Evolutionary conservation across 2,797 vertebrate species (phyloP).

Genomic region (Syngnathus acus): DNA sequence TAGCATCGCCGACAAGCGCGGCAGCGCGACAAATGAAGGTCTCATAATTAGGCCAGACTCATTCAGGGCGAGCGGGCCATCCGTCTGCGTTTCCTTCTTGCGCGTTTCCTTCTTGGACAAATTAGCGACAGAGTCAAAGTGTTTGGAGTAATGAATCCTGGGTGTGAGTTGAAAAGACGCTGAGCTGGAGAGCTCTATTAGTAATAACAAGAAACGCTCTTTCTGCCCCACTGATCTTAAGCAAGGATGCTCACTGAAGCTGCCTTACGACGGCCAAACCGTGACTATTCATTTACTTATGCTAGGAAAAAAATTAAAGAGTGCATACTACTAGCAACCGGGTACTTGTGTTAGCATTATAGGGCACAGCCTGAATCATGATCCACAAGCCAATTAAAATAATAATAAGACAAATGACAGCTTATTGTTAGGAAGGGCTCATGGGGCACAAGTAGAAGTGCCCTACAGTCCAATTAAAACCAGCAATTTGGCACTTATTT

Average conservation of each 20-base stretch:
- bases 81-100: conserved; percentile 44
- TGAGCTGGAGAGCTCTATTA: conserved; percentile 20
- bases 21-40: conserved; percentile 49
- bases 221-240: not conserved
- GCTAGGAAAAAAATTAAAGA: not conserved
- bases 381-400: no score
- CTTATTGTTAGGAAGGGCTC: no score
- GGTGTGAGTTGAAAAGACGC: conserved; percentile 32
- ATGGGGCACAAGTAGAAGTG: no score
- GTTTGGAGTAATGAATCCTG: conserved; percentile 56
- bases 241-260: not conserved
- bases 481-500: no score
- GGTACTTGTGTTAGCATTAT: no score
- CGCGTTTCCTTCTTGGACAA: conserved; percentile 45
- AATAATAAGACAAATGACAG: no score
- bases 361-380: no score
- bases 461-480: no score
- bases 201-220: not conserved
- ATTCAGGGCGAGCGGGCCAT: conserved; percentile 57
- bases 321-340: no score
- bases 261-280: not conserved
- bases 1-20: conserved; percentile 55
- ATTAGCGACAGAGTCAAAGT: conserved; percentile 45
- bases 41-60: conserved; percentile 58
- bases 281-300: not conserved